Conservation (phyloP, 1,140 invertebrate species). For the Rhagoletis zephyria region DNA sequence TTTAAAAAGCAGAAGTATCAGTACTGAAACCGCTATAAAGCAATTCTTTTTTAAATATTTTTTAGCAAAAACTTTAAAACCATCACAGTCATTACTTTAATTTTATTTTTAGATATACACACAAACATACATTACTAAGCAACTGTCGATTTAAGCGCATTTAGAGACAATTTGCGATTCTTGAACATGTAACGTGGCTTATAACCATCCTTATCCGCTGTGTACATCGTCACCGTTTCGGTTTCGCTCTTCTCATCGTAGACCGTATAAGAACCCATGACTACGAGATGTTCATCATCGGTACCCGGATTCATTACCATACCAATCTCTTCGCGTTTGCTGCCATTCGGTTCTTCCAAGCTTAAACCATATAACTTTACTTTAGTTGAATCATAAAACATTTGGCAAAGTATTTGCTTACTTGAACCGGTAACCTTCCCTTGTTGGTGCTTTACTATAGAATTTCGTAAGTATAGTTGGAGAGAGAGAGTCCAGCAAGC, state of each 20-base stretch:
- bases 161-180: constrained; percentile 67
- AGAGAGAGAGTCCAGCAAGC: constrained; percentile 61
- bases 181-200: constrained; percentile 66
- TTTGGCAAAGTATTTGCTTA: constrained; percentile 55
- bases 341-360: constrained; percentile 67
- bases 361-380: constrained; percentile 53
- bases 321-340: constrained; percentile 68
- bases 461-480: constrained; percentile 59
- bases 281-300: constrained; percentile 66
- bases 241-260: constrained; percentile 69
- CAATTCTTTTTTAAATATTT: too few species aligned
- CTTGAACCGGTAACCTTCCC: constrained; percentile 67
- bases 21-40: too few species aligned
- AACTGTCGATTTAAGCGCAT: constrained; percentile 63
- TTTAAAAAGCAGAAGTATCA: too few species aligned
- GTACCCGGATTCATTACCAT: constrained; percentile 70
- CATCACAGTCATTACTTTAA: too few species aligned
- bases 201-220: constrained; percentile 71
- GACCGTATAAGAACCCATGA: constrained; percentile 66
- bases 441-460: constrained; percentile 60
- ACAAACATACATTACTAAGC: too few species aligned
- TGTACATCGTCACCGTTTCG: constrained; percentile 69
- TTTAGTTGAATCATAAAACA: neutral
- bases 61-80: too few species aligned
- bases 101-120: too few species aligned